These are phyloP conservation scores for Alouatta palliata DNA, from an alignment of 2,113 vertebrate species.

Conservation along the genomic window DNA sequence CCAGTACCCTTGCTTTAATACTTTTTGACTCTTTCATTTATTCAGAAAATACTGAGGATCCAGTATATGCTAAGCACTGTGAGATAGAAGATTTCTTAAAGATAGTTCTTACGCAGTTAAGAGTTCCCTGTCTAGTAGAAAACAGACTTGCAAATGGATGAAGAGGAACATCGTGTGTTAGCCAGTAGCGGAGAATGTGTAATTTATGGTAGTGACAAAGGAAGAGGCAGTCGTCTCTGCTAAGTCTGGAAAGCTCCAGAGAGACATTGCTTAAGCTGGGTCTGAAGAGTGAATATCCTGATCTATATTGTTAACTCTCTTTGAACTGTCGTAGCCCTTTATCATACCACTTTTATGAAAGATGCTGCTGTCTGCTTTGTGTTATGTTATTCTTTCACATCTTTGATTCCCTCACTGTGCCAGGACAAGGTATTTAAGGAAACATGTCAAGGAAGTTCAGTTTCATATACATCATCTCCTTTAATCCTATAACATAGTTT, in stretches of 20 bases:
- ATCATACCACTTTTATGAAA: not conserved
- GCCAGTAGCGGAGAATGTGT: not conserved
- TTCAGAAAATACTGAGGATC: not conserved
- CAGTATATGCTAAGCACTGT: not conserved
- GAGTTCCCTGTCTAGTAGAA: not conserved
- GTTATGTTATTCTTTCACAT: not conserved
- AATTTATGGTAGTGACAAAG: not conserved
- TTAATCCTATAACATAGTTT: not conserved
- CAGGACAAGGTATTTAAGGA: not conserved
- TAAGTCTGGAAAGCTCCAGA: not conserved
- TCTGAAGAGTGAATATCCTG: not conserved
- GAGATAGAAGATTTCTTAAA: not conserved
- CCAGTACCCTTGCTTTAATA: not conserved
- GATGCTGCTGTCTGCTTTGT: not conserved
- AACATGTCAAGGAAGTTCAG: not conserved
- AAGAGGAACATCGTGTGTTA: not conserved
- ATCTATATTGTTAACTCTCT: not conserved
- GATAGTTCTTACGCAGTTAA: not conserved
- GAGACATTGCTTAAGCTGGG: not conserved
- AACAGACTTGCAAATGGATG: not conserved
- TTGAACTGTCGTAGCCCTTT: not conserved
- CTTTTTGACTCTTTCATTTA: not conserved
- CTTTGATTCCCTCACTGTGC: not conserved
- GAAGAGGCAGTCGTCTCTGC: not conserved
- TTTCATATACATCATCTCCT: not conserved